Conservation (phyloP, 2,113 vertebrate species). For the Sapayoa aenigma region DNA sequence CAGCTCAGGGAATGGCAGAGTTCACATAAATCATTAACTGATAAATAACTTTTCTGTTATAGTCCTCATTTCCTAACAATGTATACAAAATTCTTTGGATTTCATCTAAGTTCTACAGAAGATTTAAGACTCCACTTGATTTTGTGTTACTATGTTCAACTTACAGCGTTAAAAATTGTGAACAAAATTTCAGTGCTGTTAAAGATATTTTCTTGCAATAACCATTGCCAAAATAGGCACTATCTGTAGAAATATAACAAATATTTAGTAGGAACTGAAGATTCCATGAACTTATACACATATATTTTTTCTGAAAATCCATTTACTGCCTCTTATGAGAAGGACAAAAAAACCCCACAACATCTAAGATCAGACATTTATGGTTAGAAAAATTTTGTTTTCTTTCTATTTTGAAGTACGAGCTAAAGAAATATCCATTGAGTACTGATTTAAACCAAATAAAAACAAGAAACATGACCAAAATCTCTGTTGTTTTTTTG, state of each 20-base stretch:
- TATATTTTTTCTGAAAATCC: not conserved
- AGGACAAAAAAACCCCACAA: not conserved
- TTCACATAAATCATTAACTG: not conserved
- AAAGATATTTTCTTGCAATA: not conserved
- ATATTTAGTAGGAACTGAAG: not conserved
- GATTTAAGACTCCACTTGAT: not conserved
- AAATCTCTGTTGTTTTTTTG: not conserved
- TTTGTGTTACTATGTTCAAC: not conserved
- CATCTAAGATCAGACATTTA: not conserved
- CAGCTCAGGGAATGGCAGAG: not conserved
- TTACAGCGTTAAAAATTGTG: not conserved
- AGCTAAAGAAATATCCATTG: not conserved
- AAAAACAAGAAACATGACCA: not conserved
- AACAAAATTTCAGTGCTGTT: not conserved
- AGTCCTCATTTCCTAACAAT: not conserved
- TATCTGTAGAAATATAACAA: not conserved
- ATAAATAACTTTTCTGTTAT: not conserved
- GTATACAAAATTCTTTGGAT: not conserved
- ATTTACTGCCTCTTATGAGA: not conserved
- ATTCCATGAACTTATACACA: not conserved
- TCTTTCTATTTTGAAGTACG: not conserved
- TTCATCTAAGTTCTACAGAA: not conserved
- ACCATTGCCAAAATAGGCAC: not conserved
- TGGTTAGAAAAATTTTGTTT: not conserved
- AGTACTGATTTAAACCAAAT: not conserved